phyloP scores from a whole-genome alignment of 2,888 invertebrate genomes.

The Stenodera caucasica region DNA sequence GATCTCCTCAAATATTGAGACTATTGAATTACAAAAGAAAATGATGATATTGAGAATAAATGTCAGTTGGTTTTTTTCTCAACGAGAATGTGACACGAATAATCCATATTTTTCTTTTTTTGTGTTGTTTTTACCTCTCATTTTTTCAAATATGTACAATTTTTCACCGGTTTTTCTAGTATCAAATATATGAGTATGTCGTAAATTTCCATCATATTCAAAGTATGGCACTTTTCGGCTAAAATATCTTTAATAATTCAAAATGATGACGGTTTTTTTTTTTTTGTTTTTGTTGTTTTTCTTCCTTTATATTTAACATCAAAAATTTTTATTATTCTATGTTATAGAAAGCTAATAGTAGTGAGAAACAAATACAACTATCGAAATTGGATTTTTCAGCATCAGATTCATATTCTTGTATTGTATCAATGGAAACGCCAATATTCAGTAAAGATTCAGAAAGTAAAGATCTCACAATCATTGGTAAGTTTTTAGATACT shows the following conservation, averaged over 20 bases:
- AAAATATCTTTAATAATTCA: too few species aligned
- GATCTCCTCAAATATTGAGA: too few species aligned
- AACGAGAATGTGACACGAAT: neutral
- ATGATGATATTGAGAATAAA: neutral
- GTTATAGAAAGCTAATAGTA: conserved; percentile 68
- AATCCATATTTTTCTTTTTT: too few species aligned
- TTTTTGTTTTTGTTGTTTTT: conserved; percentile 15
- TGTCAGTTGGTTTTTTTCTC: neutral
- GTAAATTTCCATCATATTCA: neutral
- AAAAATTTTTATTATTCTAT: too few species aligned
- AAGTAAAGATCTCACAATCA: conserved; percentile 75
- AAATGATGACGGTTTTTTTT: conserved; percentile 14
- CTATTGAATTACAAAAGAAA: neutral
- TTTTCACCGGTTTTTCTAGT: neutral
- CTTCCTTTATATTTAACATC: too few species aligned
- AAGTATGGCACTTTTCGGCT: neutral
- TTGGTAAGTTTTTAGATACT: conserved; percentile 64
- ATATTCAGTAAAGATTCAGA: conserved; percentile 81
- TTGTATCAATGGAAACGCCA: conserved; percentile 79
- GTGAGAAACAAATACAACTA: conserved; percentile 70
- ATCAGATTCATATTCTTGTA: conserved; percentile 78
- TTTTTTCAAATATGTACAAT: too few species aligned
- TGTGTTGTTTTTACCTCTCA: too few species aligned
- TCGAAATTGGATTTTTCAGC: conserved; percentile 76
- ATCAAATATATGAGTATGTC: neutral